Percentiles rank a stretch among this genome's conserved stretches.
Conservation (phyloP, 2,113 vertebrate genomes). For the Gallinago media region DNA sequence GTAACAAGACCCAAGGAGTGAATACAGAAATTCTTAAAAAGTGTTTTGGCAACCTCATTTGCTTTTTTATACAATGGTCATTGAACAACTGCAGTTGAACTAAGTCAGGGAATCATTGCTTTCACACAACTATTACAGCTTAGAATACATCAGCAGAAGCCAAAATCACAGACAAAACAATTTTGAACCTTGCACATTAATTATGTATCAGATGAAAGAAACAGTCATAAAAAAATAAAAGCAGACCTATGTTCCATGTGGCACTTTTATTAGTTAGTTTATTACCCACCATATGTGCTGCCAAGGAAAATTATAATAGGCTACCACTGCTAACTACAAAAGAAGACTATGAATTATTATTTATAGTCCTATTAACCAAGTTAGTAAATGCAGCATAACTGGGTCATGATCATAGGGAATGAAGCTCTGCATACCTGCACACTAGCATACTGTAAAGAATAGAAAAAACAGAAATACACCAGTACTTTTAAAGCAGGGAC, state of each 20-base stretch:
- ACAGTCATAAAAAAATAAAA: constrained; percentile 64
- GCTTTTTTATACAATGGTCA: not conserved
- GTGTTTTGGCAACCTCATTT: not conserved
- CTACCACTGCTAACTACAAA: constrained; percentile 53
- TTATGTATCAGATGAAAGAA: constrained; percentile 68
- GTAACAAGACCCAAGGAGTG: not conserved
- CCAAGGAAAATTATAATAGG: constrained; percentile 70
- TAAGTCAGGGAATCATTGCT: not conserved
- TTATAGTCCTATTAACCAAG: constrained; percentile 71
- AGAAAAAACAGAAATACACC: not conserved
- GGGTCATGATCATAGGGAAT: not conserved
- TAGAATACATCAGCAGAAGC: not conserved
- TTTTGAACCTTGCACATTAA: constrained; percentile 56
- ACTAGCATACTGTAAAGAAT: not conserved
- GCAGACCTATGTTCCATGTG: constrained; percentile 50
- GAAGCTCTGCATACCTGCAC: not conserved
- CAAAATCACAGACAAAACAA: constrained; percentile 14
- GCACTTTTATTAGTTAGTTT: constrained; percentile 75
- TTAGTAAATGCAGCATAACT: constrained; percentile 55
- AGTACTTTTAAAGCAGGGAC: not conserved
- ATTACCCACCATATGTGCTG: constrained; percentile 67
- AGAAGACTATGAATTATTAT: constrained; percentile 63
- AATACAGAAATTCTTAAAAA: not conserved
- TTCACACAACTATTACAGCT: not conserved
- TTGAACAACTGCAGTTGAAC: not conserved